Evolutionary conservation across 1,140 invertebrate species (phyloP).

Genomic region (Steinernema feltiae): DNA sequence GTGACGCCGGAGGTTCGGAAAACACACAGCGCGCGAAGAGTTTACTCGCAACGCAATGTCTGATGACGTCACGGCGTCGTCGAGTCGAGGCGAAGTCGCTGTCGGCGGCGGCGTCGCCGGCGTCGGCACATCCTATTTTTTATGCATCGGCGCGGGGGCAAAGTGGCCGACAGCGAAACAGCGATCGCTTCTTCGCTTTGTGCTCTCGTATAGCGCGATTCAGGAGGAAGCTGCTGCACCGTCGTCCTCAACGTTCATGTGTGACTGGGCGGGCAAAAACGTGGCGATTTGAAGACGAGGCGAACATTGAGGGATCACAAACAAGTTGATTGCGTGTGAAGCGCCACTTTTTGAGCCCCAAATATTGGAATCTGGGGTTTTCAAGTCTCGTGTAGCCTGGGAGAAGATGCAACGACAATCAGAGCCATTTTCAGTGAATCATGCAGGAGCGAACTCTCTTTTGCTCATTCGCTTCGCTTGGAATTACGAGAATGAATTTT

Average conservation of each 20-base stretch:
- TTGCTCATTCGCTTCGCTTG: no score
- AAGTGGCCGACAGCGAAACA: background rate
- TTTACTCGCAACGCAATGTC: background rate
- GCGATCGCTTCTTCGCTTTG: background rate
- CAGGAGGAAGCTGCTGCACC: background rate
- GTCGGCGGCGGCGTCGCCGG: background rate
- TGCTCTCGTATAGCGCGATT: background rate
- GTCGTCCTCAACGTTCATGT: background rate
- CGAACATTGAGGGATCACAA: background rate
- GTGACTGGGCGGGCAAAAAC: background rate
- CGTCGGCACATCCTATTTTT: slow-evolving; percentile 13
- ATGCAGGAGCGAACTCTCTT: no score
- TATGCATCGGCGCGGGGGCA: slow-evolving; percentile 4
- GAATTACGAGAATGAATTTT: no score
- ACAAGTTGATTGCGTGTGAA: no score
- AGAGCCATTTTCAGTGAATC: no score
- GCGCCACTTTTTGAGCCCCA: no score
- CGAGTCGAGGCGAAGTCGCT: background rate
- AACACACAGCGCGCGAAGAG: background rate
- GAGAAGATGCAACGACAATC: no score
- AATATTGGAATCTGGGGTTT: no score
- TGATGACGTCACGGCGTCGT: slow-evolving; percentile 7
- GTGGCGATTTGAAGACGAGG: background rate
- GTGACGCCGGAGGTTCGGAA: background rate
- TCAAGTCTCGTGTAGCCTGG: no score